Percentiles rank a stretch among this genome's conserved stretches.
Evolutionary conservation across 2,113 vertebrate genomes (phyloP).

Genomic region (Thunnus maccoyii): DNA sequence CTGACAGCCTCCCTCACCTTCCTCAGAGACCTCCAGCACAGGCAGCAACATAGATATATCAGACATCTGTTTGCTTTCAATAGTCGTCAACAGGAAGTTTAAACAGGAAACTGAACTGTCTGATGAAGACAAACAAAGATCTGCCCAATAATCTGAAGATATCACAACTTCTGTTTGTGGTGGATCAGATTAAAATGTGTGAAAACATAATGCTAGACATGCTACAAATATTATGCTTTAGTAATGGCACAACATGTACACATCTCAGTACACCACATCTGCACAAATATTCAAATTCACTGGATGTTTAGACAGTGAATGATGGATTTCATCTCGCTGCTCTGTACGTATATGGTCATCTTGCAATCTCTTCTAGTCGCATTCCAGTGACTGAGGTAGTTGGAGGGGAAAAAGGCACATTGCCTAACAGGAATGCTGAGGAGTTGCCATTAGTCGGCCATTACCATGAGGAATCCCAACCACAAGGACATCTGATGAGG

Average conservation of each 20-base stretch:
- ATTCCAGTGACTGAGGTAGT: slow-evolving; percentile 52
- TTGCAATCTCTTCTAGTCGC: slow-evolving; percentile 38
- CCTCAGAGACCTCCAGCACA: background rate
- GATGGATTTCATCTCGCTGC: background rate
- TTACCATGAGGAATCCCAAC: slow-evolving; percentile 67
- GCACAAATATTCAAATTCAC: background rate
- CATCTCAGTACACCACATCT: background rate
- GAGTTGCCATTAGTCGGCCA: slow-evolving; percentile 61
- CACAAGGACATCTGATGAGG: slow-evolving; percentile 59
- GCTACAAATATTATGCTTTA: background rate
- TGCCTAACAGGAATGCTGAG: slow-evolving; percentile 72
- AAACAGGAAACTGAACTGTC: background rate
- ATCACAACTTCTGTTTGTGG: background rate
- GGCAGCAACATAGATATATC: background rate
- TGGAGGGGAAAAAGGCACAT: slow-evolving; percentile 63
- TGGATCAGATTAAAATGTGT: background rate
- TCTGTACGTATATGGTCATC: slow-evolving; percentile 67
- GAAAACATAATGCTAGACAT: background rate
- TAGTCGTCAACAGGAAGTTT: background rate
- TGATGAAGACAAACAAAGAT: background rate
- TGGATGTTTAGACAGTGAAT: slow-evolving; percentile 22
- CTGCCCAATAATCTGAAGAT: background rate
- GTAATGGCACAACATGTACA: background rate
- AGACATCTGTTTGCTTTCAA: background rate
- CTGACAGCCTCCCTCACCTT: slow-evolving; percentile 7